Conservation (phyloP, 2,797 vertebrate species). For the Loris lydekkerianus region DNA sequence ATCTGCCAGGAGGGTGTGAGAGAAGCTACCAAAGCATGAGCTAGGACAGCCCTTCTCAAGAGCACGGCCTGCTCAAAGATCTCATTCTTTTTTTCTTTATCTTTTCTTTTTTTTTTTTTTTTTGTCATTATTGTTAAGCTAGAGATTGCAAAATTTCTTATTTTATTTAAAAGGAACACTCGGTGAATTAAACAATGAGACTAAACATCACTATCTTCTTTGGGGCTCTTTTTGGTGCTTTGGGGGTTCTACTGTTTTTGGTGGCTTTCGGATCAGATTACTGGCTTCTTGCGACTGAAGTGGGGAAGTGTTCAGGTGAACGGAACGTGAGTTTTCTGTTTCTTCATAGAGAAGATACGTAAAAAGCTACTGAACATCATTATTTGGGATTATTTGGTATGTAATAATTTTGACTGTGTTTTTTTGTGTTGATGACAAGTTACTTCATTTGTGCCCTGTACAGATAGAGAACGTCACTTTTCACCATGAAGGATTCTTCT, state of each 20-base stretch:
- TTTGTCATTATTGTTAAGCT: conserved; percentile 36
- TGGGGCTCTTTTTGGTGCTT: conserved; percentile 95
- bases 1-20: neutral
- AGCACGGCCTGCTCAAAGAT: conserved; percentile 56
- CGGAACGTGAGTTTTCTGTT: conserved; percentile 83
- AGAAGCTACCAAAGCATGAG: conserved; percentile 74
- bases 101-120: conserved; percentile 18
- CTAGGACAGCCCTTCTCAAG: conserved; percentile 72
- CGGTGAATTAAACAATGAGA: conserved; percentile 90
- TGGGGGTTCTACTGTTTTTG: conserved; percentile 94
- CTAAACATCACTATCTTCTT: conserved; percentile 95
- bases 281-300: conserved; percentile 96
- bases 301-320: conserved; percentile 90
- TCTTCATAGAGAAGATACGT: neutral
- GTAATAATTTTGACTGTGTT: neutral
- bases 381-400: neutral
- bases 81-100: conserved; percentile 27
- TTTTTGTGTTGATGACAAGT: neutral
- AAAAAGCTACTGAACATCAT: neutral
- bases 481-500: conserved; percentile 98
- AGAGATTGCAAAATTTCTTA: neutral
- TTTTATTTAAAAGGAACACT: conserved; percentile 13
- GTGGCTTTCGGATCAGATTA: conserved; percentile 98
- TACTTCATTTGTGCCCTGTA: conserved; percentile 52
- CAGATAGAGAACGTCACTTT: conserved; percentile 89